Base-by-base conservation (phyloP, 2,113 vertebrate genomes). In the Dicentrarchus labrax region DNA sequence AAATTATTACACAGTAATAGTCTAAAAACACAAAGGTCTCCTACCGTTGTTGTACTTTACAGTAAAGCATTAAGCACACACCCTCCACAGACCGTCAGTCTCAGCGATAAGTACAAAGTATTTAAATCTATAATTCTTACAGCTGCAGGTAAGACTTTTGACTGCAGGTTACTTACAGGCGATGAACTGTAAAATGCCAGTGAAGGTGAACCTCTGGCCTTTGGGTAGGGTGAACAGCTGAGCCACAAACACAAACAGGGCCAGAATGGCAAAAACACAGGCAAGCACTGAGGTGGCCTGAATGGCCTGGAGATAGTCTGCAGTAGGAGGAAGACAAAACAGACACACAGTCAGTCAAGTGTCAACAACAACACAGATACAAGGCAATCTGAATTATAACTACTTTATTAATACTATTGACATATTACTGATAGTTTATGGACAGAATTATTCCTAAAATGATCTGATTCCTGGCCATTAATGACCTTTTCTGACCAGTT, bases 161-260 rank as follows among this genome's bases (percentile, higher is more conserved):
- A 78, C 72, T 81, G 43, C 4, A 51, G 66, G 78, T 89, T 81
- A 94, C 95, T 95, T 91, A 96, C 98, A 99, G 93, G 97, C 96
- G 77, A 98, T 86, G 83, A 99, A 93, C 95, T 97, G 97, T 78
- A 97, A 84, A 38, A 96, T 95, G 57, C 98, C 98, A 0, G 97
- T 96, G 86, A 98, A 92, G 92, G 96, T 98, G 95, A 99, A 99
- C 41, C 97, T 96, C 87, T 97, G 96, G 89, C 97, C 98, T 84
- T 99, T 99, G 74, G 96, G 96, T 94, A 99, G 93, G 24, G 96
- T 98, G 93, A 99, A 99, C 82, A 99, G 96, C 90, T 99, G 98
- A 74, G 95, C 96, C 83, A 99, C 88, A 72, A 99, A 99, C 79
- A 97, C 93, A 72, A 96, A 78, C 4, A 99, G 91, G 0, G 96